These are phyloP conservation scores for Machaerirhynchus nigripectus DNA, from an alignment of 2,113 vertebrate genomes.

Conservation along the genomic window DNA sequence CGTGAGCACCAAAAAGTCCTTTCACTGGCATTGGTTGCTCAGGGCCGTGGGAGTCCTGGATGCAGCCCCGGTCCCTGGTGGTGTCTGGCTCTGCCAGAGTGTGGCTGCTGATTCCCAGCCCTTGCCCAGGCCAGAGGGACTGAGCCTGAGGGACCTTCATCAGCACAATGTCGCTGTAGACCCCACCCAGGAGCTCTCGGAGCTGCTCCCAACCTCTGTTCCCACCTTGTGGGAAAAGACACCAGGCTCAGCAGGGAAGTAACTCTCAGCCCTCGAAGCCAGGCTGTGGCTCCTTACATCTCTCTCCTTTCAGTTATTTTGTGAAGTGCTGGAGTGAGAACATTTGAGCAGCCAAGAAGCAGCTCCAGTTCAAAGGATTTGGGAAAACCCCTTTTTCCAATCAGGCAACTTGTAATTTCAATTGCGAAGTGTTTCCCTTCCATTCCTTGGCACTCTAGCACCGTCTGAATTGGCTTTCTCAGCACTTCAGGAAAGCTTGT, in stretches of 20 bases:
- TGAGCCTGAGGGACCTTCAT: fast-evolving
- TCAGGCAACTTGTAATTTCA: neutral
- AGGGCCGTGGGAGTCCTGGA: fast-evolving
- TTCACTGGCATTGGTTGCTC: fast-evolving
- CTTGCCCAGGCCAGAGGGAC: neutral
- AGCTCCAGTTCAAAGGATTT: neutral
- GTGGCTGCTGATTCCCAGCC: neutral
- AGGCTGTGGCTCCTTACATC: fast-evolving
- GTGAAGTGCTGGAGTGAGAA: fast-evolving
- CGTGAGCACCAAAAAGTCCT: neutral
- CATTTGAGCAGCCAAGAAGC: neutral
- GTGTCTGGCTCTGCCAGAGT: neutral
- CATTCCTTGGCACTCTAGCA: neutral
- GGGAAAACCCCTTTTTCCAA: neutral
- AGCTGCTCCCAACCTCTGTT: neutral
- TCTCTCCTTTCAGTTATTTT: neutral
- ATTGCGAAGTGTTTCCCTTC: neutral
- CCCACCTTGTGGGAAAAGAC: fast-evolving
- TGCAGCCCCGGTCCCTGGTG: neutral
- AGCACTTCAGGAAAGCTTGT: neutral
- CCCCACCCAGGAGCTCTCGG: fast-evolving
- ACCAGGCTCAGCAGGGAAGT: fast-evolving
- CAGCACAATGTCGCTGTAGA: fast-evolving
- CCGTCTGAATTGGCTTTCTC: neutral
- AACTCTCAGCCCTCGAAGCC: fast-evolving